Base-by-base conservation (phyloP, 2,888 invertebrate genomes). In the Thelaira solivaga region DNA sequence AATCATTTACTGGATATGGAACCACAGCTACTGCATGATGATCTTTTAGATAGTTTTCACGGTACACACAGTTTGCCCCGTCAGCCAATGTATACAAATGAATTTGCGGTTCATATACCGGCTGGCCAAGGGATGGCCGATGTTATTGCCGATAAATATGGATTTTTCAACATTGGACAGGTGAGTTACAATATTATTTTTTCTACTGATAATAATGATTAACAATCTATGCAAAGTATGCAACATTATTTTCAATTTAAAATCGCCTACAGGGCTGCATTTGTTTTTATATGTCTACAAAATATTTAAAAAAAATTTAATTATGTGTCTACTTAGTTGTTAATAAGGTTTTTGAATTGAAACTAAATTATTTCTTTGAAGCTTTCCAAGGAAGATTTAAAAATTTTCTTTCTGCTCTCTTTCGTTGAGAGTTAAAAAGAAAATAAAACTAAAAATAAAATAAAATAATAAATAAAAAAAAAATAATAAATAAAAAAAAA, bases 101-200 rank as follows among this genome's bases (percentile, higher is more conserved):
- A 95, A 88, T 95, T 95, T 87, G 97, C 97, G 55, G 94, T 97
- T 53, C 93, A 95, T 88, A 93, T 98, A 86, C 94, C 94, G 20
- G 93, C 92, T 45, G 93, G 94, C 16, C 89, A 90, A 61, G 90
- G 91, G n/a, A 91, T 92, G 76, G 97, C 96, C 47, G 92, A 94
- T 85, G 90, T 89, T 79, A 92, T 98, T 83, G 97, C 97, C 55
- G 89, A 89, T 81, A 94, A 94, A 88, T 94, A 97, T 89, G 97
- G 96, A 84, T 97, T 95, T 91, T 90, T 91, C 85, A 95, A 97
- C 90, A 91, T 92, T 85, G 96, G 97, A 91, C 94, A 96, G 95
- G 97, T 97, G 88, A 92, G 93, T 80, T 11, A 53, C 1, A 18
- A 8, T 45, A 24, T 13, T 2, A 1, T 2, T 18, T 31, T 24